Conservation (phyloP, 2,888 invertebrate genomes). For the Sinotaia quadrata region DNA sequence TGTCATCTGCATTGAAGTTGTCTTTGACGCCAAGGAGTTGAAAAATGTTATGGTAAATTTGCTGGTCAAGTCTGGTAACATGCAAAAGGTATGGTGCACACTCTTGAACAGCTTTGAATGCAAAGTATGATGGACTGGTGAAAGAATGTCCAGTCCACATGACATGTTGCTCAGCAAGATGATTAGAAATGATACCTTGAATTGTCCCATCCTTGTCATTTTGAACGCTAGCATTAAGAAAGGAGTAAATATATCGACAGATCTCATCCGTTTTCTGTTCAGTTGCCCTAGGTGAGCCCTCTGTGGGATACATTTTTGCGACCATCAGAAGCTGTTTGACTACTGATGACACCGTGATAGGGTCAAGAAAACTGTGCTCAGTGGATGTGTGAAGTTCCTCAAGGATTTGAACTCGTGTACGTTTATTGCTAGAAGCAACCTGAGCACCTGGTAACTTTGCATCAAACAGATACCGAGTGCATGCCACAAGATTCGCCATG, state of each 20-base stretch:
- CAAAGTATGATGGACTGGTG: conserved; percentile 1
- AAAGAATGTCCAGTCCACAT: conserved; percentile 5
- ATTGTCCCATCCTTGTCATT: background rate
- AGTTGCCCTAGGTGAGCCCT: background rate
- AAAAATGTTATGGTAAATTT: background rate
- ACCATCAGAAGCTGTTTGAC: background rate
- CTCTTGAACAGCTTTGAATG: conserved; percentile 5
- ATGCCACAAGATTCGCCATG: conserved; percentile 14
- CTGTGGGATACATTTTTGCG: background rate
- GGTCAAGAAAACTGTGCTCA: background rate
- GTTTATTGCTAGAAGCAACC: background rate
- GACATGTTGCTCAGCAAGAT: background rate
- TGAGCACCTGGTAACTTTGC: background rate
- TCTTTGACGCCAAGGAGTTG: conserved; percentile 2
- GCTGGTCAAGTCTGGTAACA: conserved; percentile 7
- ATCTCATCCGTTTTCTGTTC: background rate
- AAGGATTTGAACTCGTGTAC: background rate
- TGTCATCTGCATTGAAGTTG: background rate
- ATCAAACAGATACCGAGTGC: conserved; percentile 12
- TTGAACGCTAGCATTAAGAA: background rate
- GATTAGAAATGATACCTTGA: background rate
- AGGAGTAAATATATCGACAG: background rate
- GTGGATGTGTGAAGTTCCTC: background rate
- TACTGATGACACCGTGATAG: background rate
- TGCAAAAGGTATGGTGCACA: conserved; percentile 28